These are phyloP conservation scores for Pachycephus smyrnensis DNA, from an alignment of 2,888 invertebrate genomes.

Conservation along the genomic window DNA sequence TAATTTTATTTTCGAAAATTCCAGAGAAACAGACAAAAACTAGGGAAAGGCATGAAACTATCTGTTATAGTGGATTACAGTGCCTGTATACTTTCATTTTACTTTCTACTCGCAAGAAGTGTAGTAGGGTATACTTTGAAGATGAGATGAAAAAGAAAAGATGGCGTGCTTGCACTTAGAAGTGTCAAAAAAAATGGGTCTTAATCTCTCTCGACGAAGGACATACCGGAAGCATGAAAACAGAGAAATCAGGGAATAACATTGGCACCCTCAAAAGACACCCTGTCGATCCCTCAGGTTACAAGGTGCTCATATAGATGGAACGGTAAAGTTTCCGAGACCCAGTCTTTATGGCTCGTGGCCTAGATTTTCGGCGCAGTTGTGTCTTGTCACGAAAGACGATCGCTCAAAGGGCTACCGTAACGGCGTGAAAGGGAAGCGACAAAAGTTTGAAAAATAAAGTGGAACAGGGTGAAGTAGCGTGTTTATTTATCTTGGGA, in stretches of 20 bases:
- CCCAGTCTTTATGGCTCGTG: conserved; percentile 37
- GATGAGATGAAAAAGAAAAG: background rate
- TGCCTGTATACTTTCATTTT: background rate
- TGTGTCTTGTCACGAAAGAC: background rate
- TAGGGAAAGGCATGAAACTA: background rate
- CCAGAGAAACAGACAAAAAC: background rate
- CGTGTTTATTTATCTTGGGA: background rate
- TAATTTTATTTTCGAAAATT: background rate
- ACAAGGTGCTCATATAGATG: background rate
- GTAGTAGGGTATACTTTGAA: background rate
- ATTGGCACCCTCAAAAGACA: background rate
- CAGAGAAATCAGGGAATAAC: background rate
- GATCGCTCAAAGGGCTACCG: background rate
- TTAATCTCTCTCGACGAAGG: background rate
- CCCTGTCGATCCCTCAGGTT: background rate
- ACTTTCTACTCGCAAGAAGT: background rate
- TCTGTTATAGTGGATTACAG: background rate
- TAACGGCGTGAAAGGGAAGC: background rate
- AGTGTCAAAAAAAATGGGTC: background rate
- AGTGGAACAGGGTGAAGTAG: background rate
- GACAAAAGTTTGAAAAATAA: background rate
- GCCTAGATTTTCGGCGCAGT: conserved; percentile 21
- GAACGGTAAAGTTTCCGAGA: conserved; percentile 35
- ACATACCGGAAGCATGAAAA: background rate
- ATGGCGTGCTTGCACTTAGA: background rate